Evolutionary conservation across 2,888 invertebrate species (phyloP), one percentile per base, ranked within the genome.

Genomic region (Trachelus troglodyta): DNA sequence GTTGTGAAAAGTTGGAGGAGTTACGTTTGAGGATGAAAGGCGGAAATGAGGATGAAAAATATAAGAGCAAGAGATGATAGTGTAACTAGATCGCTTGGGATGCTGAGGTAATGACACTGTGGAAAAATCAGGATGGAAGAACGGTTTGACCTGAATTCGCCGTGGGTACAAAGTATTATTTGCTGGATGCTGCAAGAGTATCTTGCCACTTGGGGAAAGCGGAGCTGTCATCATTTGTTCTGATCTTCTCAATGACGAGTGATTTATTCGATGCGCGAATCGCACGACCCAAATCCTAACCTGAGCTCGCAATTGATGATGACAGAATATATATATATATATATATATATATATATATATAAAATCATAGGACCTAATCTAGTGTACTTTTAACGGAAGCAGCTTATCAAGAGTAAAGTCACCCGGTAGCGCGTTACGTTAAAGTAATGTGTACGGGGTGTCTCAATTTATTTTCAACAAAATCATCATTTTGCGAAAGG

Each of bases 211-310:
- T 56, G 56, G 56, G 23, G 56, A 56, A 56, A 56, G 56, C 56
- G 56, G 56, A 56, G 56, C 56, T 56, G 56, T 56, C 56, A 56
- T 71, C 31, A 15, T 34, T 71, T 71, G 31, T 31, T 71, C 71
- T 71, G 33, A 33, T 71, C 33, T 71, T 71, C 71, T 31, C 71
- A 71, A 71, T 34, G 71, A 71, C 15, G 71, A 31, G 34, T n/a
- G 11, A 31, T 31, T 33, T 71, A 31, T 71, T 71, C 71, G 71
- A 34, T 71, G 31, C 31, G 31, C 15, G 71, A 56, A 56, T 56
- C 56, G 23, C 56, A 23, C 23, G 56, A 56, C 56, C 56, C 56
- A 56, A 56, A 56, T 56, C 23, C 56, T 56, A 23, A 56, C 56
- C 23, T 56, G 31, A 71, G 30, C 33, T 71, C 1, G 56, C 56